Conservation (phyloP, 2,113 vertebrate genomes). For the Bos javanicus region DNA sequence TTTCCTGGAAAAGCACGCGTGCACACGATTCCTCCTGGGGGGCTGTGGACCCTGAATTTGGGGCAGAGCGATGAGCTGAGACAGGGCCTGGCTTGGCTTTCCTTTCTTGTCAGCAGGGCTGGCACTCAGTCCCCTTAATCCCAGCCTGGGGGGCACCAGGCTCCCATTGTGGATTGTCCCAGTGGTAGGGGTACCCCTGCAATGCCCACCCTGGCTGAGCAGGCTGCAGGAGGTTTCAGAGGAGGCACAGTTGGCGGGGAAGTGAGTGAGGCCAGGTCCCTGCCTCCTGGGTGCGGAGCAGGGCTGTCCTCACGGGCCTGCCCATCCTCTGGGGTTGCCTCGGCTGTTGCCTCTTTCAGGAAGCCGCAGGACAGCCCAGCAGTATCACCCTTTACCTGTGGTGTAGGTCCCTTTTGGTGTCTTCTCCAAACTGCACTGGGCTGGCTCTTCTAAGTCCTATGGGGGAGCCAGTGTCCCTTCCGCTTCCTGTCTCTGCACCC, state of each 20-base stretch:
- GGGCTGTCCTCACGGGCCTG: neutral
- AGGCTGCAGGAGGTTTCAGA: neutral
- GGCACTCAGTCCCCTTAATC: neutral
- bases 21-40: neutral
- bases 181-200: neutral
- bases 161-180: slow-evolving; percentile 14
- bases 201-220: neutral
- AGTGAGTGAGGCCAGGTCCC: neutral
- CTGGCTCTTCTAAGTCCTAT: neutral
- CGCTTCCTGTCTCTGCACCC: neutral
- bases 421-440: neutral
- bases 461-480: no score
- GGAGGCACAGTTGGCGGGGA: neutral
- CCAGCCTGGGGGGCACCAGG: neutral
- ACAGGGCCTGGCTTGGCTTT: neutral
- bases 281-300: neutral
- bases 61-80: neutral
- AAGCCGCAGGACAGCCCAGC: neutral
- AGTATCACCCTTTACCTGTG: neutral
- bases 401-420: neutral
- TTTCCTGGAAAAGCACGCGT: neutral
- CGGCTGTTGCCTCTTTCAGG: neutral
- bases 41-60: neutral
- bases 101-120: neutral
- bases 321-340: neutral